Evolutionary conservation across 2,113 vertebrate species (phyloP), one percentile per base, ranked within the genome.

Genomic region (Bathybates hornii): DNA sequence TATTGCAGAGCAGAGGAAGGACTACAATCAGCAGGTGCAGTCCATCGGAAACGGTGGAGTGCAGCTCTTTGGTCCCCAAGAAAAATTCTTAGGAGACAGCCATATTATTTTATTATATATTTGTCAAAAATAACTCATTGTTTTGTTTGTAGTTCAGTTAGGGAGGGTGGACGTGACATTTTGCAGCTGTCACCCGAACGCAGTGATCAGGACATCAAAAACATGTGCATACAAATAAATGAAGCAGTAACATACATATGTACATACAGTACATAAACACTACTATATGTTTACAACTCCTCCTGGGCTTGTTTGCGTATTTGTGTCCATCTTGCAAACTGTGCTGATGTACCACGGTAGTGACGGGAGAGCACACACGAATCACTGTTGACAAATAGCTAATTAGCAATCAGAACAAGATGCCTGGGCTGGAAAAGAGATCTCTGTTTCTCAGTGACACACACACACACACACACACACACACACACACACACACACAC

Each of bases 341-440:
- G 71, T 19, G 83, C 79, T 13, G 38, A 81, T 56, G 89, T 53
- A 68, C 12, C 14, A 6, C 50, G 2, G 89, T 50, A 11, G 73
- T 66, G 84, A 87, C 10, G 56, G 86, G 41, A 50, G 56, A 90
- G 89, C 89, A 91, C 92, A 93, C 93, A 63, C 50, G 54, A 81
- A 88, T 84, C 87, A 90, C 89, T 95, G 91, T 92, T 93, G 94
- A 95, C 92, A 91, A 91, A 93, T 17, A 24, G 85, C 91, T 95
- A 92, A 95, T 95, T 94, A 92, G 91, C 92, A 95, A 94, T 92
- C 92, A 93, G 88, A 88, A 34, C 19, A 45, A 92, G 92, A 87
- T 21, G 82, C 89, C 85, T 78, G 73, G 19, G 50, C 84, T 68
- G 89, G 91, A 86, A 89, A 85, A 93, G 92, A 90, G 90, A 82